A percentile compares a stretch with the other conserved stretches of the same genome.
Conservation (phyloP, 2,888 invertebrate genomes). For the Lasius platythorax region DNA sequence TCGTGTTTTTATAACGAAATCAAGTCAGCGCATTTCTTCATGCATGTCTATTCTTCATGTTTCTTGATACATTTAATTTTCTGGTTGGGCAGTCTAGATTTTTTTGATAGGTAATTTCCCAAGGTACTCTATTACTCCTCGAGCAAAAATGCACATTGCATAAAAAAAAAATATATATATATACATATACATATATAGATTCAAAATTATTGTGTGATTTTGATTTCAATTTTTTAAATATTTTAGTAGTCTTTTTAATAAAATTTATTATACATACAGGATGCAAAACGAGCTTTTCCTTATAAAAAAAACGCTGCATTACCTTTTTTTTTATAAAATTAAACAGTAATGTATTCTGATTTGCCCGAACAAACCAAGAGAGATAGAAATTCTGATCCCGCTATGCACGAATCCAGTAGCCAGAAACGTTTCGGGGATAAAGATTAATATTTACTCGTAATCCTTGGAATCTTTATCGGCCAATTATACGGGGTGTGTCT, state of each 20-base stretch:
- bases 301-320: neutral
- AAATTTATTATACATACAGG: neutral
- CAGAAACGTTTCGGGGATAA: slow-evolving; percentile 64
- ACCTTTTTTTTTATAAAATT: neutral
- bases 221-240: neutral
- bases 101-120: neutral
- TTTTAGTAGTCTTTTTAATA: neutral
- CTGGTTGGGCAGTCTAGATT: neutral
- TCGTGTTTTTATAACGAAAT: slow-evolving; percentile 27
- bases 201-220: neutral
- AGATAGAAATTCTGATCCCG: slow-evolving; percentile 34
- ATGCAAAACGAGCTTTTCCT: neutral
- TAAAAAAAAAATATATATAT: neutral
- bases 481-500: slow-evolving; percentile 71
- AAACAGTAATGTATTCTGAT: slow-evolving; percentile 6
- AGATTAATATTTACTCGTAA: slow-evolving; percentile 80
- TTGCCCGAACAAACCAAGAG: neutral
- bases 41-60: neutral
- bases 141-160: neutral
- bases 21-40: slow-evolving; percentile 25
- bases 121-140: neutral
- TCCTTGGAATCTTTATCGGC: slow-evolving; percentile 75
- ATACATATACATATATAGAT: neutral
- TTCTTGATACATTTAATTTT: slow-evolving; percentile 28
- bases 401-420: slow-evolving; percentile 62